These are phyloP conservation scores for Idaea aversata DNA, from an alignment of 2,888 invertebrate species.

Conservation along the genomic window DNA sequence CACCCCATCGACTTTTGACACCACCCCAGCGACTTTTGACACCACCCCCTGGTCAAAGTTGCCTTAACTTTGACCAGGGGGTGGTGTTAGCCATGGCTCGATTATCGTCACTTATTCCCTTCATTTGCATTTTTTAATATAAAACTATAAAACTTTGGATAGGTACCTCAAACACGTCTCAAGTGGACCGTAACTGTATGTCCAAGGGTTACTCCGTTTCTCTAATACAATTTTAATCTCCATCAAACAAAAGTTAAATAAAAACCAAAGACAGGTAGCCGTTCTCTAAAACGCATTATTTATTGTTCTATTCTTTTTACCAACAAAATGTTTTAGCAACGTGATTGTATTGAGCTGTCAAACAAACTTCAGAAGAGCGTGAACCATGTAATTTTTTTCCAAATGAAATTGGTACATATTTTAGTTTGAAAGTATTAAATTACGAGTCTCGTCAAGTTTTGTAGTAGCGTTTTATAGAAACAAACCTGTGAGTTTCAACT, in stretches of 20 bases:
- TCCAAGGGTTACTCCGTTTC: background rate
- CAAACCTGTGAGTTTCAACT: slow-evolving; percentile 17
- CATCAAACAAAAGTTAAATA: background rate
- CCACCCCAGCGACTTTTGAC: no score
- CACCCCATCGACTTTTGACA: no score
- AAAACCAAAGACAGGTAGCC: background rate
- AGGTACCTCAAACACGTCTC: no score
- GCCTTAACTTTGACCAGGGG: no score
- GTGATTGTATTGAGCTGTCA: slow-evolving; percentile 64
- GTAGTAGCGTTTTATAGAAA: slow-evolving; percentile 42
- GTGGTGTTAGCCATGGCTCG: no score
- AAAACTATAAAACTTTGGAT: no score
- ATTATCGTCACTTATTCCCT: no score
- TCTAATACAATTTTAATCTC: background rate
- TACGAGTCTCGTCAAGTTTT: slow-evolving; percentile 47
- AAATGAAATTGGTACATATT: slow-evolving; percentile 42
- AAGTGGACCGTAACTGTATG: background rate
- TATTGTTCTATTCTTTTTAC: slow-evolving; percentile 22
- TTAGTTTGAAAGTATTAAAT: slow-evolving; percentile 71
- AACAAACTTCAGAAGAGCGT: slow-evolving; percentile 58
- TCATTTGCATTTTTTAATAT: no score
- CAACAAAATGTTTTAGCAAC: slow-evolving; percentile 53
- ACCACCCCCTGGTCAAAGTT: no score
- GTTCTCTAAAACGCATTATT: slow-evolving; percentile 7
- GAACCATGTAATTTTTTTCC: slow-evolving; percentile 62